A percentile compares a stretch with the other conserved stretches of the same genome.
Evolutionary conservation across 64 coral and sea anemone species (phyloP).

Genomic region (Stichodactyla mertensii): DNA sequence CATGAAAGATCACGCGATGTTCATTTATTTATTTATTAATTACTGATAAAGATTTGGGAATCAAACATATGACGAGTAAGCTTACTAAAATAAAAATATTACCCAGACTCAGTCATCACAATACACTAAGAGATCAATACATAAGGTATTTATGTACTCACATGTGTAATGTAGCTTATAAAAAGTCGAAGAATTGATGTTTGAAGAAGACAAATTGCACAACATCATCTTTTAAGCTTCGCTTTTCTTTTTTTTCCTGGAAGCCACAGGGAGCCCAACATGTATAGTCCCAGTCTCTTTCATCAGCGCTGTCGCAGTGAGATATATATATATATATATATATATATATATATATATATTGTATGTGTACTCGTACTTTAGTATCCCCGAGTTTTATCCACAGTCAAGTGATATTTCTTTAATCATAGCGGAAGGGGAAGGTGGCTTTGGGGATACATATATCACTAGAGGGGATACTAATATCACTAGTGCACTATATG

Average conservation of each 20-base stretch:
- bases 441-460: too few species aligned
- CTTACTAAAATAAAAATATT: not conserved
- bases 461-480: too few species aligned
- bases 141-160: not conserved
- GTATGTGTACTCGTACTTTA: too few species aligned
- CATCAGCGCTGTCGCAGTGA: not conserved
- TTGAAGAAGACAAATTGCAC: not conserved
- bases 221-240: not conserved
- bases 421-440: too few species aligned
- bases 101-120: not conserved
- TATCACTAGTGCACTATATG: too few species aligned
- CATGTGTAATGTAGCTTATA: not conserved
- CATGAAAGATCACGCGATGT: too few species aligned
- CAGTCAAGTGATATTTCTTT: not conserved
- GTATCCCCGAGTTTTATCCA: not conserved
- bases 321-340: too few species aligned
- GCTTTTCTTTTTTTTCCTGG: not conserved
- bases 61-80: not conserved
- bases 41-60: too few species aligned
- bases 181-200: not conserved
- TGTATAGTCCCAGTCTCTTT: slow-evolving; percentile 1
- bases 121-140: not conserved
- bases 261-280: not conserved
- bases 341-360: too few species aligned
- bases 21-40: too few species aligned